Percentiles rank a stretch among this genome's conserved stretches.
These are phyloP conservation scores for Agrochola litura DNA, from an alignment of 2,888 invertebrate genomes.

Conservation along the genomic window DNA sequence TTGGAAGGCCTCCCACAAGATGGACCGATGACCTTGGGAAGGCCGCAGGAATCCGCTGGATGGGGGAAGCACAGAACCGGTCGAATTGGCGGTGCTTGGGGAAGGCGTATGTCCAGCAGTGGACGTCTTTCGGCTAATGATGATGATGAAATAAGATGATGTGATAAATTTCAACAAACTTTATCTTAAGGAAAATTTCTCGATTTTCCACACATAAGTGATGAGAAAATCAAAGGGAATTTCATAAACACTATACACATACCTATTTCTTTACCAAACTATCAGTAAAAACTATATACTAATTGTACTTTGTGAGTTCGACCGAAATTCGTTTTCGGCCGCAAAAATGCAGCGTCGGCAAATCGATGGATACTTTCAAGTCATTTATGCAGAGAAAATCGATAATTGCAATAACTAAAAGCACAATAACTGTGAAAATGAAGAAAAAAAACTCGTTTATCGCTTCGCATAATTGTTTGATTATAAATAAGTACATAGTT, in stretches of 20 bases:
- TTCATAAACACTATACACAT: neutral
- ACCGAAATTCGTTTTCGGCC: neutral
- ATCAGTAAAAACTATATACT: neutral
- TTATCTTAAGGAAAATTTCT: neutral
- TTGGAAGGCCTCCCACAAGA: no score
- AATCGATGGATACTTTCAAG: neutral
- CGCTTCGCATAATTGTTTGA: neutral
- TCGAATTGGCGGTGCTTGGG: no score
- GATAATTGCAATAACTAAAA: neutral
- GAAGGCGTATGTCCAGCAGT: no score
- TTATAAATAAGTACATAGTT: neutral
- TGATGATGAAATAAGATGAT: neutral
- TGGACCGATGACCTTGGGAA: no score
- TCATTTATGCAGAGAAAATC: neutral
- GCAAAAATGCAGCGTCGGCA: neutral
- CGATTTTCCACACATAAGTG: neutral
- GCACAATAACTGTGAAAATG: no score
- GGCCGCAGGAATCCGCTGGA: no score
- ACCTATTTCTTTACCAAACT: neutral
- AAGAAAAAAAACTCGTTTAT: neutral
- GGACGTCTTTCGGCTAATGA: no score
- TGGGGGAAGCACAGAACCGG: no score
- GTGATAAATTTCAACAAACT: neutral
- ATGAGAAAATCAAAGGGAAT: neutral
- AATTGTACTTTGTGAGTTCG: neutral